Base-by-base conservation (phyloP, 2,797 vertebrate species). In the Protosalanx chinensis region DNA sequence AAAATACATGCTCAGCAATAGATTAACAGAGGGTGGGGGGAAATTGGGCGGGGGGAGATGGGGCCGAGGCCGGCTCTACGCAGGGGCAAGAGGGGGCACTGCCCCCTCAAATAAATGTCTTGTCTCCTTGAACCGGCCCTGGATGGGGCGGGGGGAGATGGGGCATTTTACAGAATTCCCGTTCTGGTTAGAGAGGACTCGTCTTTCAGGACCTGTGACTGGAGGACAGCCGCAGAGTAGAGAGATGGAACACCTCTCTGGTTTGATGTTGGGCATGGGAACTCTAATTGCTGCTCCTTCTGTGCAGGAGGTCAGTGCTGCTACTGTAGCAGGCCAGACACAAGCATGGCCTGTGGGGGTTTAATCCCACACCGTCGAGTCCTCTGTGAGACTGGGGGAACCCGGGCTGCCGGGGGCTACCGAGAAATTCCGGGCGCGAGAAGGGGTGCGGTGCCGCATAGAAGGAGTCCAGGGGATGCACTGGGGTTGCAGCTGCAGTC, bases 291-390 rank as follows among this genome's bases (percentile, higher is more conserved):
- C 83, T 81, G 87, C 81, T 27, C 85, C 90, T 67, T 3, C 92
- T 90, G 4, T 92, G 90, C 67, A 94, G 81, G 0, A 93, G 92
- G 0, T 5, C 61, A 32, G 93, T 91, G 1, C 68, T 94, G 93
- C 91, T 94, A 79, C 91, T 94, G 83, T 95, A 93, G 76, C 93
- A 94, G 83, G 92, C 94, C 90, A 95, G 93, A 77, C 94, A 94
- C 20, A 93, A 93, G 81, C 93, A 95, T 33, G 93, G 92, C n/a
- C 92, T 86, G 6, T 29, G 27, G 91, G 84, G 63, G 85, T 76
- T 18, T 12, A 92, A 83, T 23, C 91, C 90, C 12, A 91, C 91
- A 0, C 92, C 89, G 3, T 91, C 94, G 37, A 93, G 86, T 58
- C 93, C 91, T 20, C 92, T 91, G 0, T 93, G 93, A 3, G 93